These are phyloP conservation scores for Sebastes matsubarae DNA, from an alignment of 2,797 vertebrate genomes.

Conservation along the genomic window DNA sequence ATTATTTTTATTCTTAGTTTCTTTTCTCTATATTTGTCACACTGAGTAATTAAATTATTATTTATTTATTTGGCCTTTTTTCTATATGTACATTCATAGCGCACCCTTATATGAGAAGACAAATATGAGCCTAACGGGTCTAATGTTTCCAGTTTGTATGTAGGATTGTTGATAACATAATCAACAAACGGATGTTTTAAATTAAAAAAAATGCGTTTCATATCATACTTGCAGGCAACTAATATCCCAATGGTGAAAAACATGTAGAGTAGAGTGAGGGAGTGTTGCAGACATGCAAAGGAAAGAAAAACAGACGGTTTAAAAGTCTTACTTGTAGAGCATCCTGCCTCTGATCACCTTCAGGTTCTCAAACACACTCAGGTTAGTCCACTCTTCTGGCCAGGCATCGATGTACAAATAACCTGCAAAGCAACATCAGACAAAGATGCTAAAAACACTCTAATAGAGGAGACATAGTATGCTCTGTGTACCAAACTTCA, in stretches of 20 bases:
- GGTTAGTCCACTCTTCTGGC: constrained; percentile 83
- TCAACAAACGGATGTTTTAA: no score
- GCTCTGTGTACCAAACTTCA: background rate
- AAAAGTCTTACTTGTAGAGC: constrained; percentile 88
- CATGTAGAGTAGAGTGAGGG: background rate
- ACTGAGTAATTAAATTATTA: background rate
- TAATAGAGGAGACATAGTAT: background rate
- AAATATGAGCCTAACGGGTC: background rate
- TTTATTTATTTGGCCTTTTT: background rate
- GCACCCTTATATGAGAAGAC: background rate
- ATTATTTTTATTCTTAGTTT: background rate
- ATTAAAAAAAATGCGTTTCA: background rate
- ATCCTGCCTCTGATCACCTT: constrained; percentile 90
- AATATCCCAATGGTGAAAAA: background rate
- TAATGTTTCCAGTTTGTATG: background rate
- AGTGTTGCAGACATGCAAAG: background rate
- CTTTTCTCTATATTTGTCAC: background rate
- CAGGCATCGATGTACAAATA: constrained; percentile 94
- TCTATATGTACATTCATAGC: background rate
- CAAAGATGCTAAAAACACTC: background rate
- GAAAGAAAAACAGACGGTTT: background rate
- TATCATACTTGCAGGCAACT: background rate
- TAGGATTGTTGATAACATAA: background rate
- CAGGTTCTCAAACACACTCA: constrained; percentile 93
- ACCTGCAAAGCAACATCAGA: constrained; percentile 75